Percentiles rank a stretch among this genome's conserved stretches.
These are phyloP conservation scores for Phaetusa simplex DNA, from an alignment of 2,113 vertebrate species.

Conservation along the genomic window DNA sequence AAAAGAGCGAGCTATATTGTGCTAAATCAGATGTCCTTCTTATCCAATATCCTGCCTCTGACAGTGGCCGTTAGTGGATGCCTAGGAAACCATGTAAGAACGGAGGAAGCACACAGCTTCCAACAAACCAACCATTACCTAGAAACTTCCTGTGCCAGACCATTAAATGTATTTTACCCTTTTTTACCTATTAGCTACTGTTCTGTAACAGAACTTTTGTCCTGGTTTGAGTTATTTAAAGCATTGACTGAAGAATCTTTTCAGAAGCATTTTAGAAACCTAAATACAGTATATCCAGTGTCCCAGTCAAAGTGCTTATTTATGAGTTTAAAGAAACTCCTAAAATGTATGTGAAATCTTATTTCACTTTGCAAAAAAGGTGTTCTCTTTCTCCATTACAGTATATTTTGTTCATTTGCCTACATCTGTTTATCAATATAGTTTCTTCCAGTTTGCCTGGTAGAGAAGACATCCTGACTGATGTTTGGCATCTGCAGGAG, in stretches of 20 bases:
- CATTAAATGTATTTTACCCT: neutral
- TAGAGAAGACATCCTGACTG: neutral
- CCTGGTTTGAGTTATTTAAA: neutral
- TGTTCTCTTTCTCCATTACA: neutral
- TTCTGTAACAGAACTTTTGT: neutral
- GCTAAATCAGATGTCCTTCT: constrained; percentile 21
- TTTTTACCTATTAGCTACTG: neutral
- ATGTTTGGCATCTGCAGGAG: neutral
- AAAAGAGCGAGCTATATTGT: constrained; percentile 27
- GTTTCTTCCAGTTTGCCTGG: neutral
- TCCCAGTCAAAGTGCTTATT: neutral
- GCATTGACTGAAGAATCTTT: neutral
- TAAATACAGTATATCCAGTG: neutral
- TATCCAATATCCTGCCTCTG: constrained; percentile 22
- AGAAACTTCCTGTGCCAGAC: constrained; percentile 27
- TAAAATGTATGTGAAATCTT: neutral
- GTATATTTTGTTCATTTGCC: neutral
- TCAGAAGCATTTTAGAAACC: neutral
- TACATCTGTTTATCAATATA: neutral
- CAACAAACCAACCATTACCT: constrained; percentile 21
- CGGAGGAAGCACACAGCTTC: constrained; percentile 8
- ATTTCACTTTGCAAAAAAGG: neutral
- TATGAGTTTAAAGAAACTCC: neutral
- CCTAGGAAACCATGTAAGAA: constrained; percentile 17
- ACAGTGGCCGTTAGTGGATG: neutral